Base-by-base conservation (phyloP, 2,888 invertebrate genomes). In the Aspidiotus destructor region DNA sequence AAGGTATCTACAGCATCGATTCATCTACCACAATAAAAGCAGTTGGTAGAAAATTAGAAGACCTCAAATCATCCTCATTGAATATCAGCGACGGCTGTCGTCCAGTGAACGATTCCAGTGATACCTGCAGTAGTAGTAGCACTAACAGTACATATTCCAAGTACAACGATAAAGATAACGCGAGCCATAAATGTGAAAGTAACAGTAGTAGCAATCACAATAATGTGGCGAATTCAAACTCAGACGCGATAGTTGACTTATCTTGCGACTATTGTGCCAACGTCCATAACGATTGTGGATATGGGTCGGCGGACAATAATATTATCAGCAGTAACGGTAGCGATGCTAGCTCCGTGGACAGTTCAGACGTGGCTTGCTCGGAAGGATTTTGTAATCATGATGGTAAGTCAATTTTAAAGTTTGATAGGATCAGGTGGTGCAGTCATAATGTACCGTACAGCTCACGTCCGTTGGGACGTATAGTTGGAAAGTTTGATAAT, bases 341-440 rank as follows among this genome's bases (percentile, higher is more conserved):
- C 60, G 67, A 60, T 8, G 67, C 58, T n/a, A 91, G 89, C 76
- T 90, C 92, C 6, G 89, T 92, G 0, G 93, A 92, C 75, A 92
- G 92, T 42, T 92, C 92, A 0, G 93, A 92, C 76, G 85, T 92
- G 67, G 91, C 90, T 0, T 94, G 92, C 78, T 89, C 88, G 0
- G 93, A 93, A 76, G 88, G 88, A 55, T 88, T 89, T 76, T 93
- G 93, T 78, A 89, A 88, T 76, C 86, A 87, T 73, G 88, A 88
- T 73, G 78, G 77, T 71, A 76, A 76, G 70, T 76, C 74, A 72
- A 74, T 75, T 7, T 40, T 44, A 42, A 28, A 44, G 40, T 65
- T 62, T 2, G 53, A 11, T 41, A 10, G 11, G 15, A 7, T 54
- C 15, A 16, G 9, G 15, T 54, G 55, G 16, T 9, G 8, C n/a